These are phyloP conservation scores for Phymastichus coffea DNA, from an alignment of 1,140 invertebrate genomes.

Conservation along the genomic window DNA sequence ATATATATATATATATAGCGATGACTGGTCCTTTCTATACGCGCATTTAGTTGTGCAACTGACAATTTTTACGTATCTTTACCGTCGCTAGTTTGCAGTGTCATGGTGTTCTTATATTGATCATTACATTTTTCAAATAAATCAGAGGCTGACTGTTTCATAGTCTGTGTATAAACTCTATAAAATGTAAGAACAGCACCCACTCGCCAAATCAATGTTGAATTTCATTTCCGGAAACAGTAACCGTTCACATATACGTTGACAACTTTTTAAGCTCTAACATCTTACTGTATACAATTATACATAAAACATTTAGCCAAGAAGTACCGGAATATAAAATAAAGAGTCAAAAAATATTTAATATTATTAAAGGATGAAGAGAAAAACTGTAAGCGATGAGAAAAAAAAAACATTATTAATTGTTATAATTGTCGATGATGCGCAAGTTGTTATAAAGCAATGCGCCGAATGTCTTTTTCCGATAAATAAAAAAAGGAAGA, in stretches of 20 bases:
- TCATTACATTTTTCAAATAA: constrained; percentile 14
- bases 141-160: neutral
- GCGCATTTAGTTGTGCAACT: too few relatives aligned
- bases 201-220: constrained; percentile 4
- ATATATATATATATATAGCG: neutral
- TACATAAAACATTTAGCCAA: neutral
- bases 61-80: too few relatives aligned
- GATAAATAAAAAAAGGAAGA: neutral
- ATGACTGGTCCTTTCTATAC: too few relatives aligned
- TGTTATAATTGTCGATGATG: constrained; percentile 18
- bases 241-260: neutral
- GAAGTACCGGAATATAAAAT: neutral
- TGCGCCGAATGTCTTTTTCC: constrained; percentile 1
- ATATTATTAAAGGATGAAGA: neutral
- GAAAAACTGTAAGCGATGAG: neutral
- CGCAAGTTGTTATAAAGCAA: constrained; percentile 20
- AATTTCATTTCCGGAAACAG: constrained; percentile 10
- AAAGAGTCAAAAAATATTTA: neutral
- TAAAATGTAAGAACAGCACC: too few relatives aligned
- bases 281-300: constrained; percentile 18
- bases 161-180: too few relatives aligned
- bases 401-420: constrained; percentile 16
- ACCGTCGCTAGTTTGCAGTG: neutral
- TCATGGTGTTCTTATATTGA: neutral
- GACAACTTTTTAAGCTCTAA: constrained; percentile 7